Evolutionary conservation across 2,888 invertebrate species (phyloP), one percentile per base, ranked within the genome.

Genomic region (Cremastobaeus sp.): DNA sequence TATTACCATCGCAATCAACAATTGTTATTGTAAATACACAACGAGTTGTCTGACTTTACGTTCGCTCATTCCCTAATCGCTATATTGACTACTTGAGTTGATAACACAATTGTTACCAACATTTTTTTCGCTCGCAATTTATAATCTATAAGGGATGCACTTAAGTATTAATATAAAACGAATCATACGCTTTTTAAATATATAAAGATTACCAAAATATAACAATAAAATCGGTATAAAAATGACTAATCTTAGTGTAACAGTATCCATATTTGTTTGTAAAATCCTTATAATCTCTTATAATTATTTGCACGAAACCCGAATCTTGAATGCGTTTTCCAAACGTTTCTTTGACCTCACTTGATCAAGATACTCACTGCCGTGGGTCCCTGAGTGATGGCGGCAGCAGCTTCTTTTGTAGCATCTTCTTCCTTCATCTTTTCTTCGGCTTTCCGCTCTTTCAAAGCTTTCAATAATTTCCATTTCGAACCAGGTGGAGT

Each of bases 381-480:
- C 73, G 85, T 81, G 35, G 84, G 82, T 78, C 83, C 84, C 77
- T 84, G 86, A 73, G 83, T 70, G 65, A 85, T 70, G 37, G 75
- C n/a, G n/a, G n/a, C 64, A 70, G 75, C 30, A 70, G 82, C 81
- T 62, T 87, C 85, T 70, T 85, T 85, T 9, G 83, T 77, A 37
- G 86, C 86, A 54, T 87, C 87, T 77, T 88, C 87, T 69, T 86
- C 87, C 75, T 92, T 92, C 81, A 90, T 91, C 86, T 93, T 94
- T 82, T 96, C 96, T 87, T 96, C 96, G 1, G 96, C 95, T 89
- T 96, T 96, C 72, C 94, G 91, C 82, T 96, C 96, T 85, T 96
- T 96, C 20, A 96, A 88, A 0, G 96, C 96, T 88, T 96, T 96
- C 1, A 96, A 88, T 39, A 96, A 90, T 86, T 96, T 96, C 96